A percentile compares a stretch with the other conserved stretches of the same genome.
phyloP scores from a whole-genome alignment of 2,113 vertebrate genomes.

The Typhlomys cinereus region DNA sequence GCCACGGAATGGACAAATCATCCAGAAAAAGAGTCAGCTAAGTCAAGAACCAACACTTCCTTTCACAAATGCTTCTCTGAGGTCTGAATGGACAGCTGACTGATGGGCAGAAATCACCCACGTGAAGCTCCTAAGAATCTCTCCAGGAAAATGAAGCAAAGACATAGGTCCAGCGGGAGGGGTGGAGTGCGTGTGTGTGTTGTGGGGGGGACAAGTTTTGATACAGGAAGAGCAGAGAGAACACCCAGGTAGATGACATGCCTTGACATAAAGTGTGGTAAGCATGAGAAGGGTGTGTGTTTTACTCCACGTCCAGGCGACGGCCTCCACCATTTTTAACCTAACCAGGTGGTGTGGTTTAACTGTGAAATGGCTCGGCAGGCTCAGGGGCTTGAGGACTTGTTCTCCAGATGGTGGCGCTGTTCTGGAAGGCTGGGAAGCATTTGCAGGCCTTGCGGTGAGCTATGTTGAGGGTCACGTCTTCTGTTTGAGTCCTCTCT shows the following conservation, averaged over 20 bases:
- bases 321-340: accelerated
- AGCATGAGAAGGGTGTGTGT: neutral
- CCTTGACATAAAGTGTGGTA: accelerated
- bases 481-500: neutral
- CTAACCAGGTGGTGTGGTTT: neutral
- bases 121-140: neutral
- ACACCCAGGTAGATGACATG: neutral
- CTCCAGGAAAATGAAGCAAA: neutral
- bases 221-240: neutral
- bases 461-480: neutral
- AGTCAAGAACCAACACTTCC: neutral
- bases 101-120: neutral
- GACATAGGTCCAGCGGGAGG: neutral
- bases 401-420: neutral
- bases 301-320: neutral
- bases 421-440: neutral
- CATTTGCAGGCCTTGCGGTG: no score
- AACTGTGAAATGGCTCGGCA: neutral
- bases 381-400: neutral
- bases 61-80: neutral
- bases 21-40: neutral
- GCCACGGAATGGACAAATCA: neutral
- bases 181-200: neutral
- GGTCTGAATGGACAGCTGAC: neutral
- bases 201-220: neutral